phyloP scores from a whole-genome alignment of 2,113 vertebrate genomes.

The Talpa occidentalis region DNA sequence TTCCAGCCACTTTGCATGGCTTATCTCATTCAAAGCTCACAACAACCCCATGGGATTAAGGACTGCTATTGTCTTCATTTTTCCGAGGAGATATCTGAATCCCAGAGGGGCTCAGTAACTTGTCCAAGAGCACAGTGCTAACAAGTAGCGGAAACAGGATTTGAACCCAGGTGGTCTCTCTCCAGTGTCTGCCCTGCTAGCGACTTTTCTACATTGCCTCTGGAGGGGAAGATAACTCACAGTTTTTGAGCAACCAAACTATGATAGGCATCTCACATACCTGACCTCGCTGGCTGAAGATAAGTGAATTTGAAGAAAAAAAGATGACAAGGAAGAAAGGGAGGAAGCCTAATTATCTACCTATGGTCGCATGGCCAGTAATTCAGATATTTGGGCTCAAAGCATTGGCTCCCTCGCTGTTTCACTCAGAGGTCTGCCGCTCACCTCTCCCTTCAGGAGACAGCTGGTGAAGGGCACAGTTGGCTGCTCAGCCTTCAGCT shows the following conservation, averaged over 20 bases:
- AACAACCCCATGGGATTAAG: neutral
- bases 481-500: neutral
- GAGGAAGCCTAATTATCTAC: neutral
- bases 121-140: neutral
- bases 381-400: neutral
- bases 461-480: rapidly evolving
- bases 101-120: neutral
- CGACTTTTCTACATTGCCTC: neutral
- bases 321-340: neutral
- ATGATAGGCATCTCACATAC: neutral
- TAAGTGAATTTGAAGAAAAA: neutral
- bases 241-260: neutral
- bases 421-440: rapidly evolving
- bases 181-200: no score
- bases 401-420: rapidly evolving
- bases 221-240: neutral
- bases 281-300: neutral
- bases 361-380: neutral
- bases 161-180: neutral
- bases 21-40: neutral
- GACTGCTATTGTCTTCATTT: neutral
- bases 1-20: neutral
- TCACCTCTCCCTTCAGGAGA: neutral
- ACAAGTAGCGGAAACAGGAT: neutral
- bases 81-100: neutral